Evolutionary conservation across 2,797 vertebrate genomes (phyloP).

Genomic region (Molossus alvarezi): DNA sequence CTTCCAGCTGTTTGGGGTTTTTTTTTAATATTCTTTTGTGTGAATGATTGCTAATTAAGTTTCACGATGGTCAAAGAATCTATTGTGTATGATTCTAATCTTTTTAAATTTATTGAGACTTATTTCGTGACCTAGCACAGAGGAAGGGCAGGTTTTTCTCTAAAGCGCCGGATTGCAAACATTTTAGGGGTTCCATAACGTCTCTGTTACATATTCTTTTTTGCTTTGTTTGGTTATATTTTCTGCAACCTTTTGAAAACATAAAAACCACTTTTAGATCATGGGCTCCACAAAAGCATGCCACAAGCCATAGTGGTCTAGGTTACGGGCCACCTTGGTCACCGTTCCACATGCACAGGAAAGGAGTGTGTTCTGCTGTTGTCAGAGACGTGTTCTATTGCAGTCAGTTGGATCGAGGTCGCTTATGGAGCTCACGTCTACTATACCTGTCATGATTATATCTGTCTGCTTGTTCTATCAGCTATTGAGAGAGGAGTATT

Average conservation of each 20-base stretch:
- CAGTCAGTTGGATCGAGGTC: not conserved
- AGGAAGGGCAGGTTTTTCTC: not conserved
- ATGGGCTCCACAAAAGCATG: not conserved
- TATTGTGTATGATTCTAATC: not conserved
- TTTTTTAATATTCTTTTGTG: not conserved
- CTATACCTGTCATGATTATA: too few relatives aligned
- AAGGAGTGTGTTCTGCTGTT: rapidly evolving
- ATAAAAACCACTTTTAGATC: not conserved
- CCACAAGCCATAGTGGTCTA: too few relatives aligned
- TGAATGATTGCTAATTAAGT: not conserved
- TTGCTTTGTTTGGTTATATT: not conserved
- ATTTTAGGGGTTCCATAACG: not conserved
- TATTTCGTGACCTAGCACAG: not conserved
- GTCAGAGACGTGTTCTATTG: rapidly evolving
- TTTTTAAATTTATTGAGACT: not conserved
- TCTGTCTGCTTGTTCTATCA: not conserved
- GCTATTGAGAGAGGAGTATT: not conserved
- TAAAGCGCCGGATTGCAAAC: not conserved
- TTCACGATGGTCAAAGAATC: not conserved
- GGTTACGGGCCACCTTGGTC: rapidly evolving
- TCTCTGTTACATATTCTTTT: not conserved
- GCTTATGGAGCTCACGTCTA: not conserved
- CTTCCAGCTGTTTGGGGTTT: not conserved
- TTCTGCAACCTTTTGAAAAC: not conserved
- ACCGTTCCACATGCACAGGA: rapidly evolving